Conservation (phyloP, 2,888 invertebrate species). For the Tiliacea citrago region DNA sequence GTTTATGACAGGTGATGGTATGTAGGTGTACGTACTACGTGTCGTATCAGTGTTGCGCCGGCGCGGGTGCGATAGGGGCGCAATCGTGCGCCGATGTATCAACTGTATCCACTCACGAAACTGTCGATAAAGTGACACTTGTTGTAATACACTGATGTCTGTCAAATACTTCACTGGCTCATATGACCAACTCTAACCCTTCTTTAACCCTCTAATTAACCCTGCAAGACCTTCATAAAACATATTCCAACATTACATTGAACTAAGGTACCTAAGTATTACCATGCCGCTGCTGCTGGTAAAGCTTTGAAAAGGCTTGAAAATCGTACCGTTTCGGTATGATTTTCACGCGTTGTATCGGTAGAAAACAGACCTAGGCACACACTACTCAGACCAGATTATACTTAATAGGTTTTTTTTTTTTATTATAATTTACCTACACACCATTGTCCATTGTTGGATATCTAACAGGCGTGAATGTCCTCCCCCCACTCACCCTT, state of each 20-base stretch:
- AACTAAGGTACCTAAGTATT: no score
- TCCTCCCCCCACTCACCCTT: no score
- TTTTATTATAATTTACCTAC: background rate
- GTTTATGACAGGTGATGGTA: slow-evolving; percentile 1
- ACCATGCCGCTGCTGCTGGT: background rate
- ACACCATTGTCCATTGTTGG: background rate
- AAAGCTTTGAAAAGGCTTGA: background rate
- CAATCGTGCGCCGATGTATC: slow-evolving; percentile 31
- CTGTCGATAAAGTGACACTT: slow-evolving; percentile 38
- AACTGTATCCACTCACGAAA: slow-evolving; percentile 42
- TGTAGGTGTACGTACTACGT: slow-evolving; percentile 42
- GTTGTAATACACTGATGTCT: slow-evolving; percentile 20
- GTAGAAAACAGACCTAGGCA: background rate
- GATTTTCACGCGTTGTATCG: no score
- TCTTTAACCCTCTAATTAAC: background rate
- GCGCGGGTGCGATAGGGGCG: slow-evolving; percentile 49
- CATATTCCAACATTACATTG: background rate
- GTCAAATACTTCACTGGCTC: slow-evolving; percentile 1
- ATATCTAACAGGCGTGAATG: background rate
- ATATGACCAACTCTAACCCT: background rate
- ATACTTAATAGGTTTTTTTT: no score
- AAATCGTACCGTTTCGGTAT: background rate
- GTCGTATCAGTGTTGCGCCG: slow-evolving; percentile 48
- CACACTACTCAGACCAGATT: background rate
- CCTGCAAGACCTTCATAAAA: background rate